These are phyloP conservation scores for Oscheius sp. DNA, from an alignment of 2,888 invertebrate species.

Conservation along the genomic window DNA sequence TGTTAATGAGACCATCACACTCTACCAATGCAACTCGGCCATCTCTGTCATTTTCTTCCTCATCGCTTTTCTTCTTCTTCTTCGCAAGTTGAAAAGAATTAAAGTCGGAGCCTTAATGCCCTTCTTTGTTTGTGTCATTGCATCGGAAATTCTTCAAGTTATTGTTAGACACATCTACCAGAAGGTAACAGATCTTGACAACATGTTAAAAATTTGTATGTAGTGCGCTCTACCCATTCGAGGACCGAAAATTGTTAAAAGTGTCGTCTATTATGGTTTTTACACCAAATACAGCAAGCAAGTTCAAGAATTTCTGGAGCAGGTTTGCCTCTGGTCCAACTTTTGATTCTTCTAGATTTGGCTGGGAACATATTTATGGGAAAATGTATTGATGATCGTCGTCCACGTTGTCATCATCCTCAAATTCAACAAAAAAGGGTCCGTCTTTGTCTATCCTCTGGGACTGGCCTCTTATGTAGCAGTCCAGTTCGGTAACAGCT, in stretches of 20 bases:
- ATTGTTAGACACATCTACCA: constrained; percentile 1
- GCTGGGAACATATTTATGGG: not conserved
- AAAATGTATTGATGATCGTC: not conserved
- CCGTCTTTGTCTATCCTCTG: not conserved
- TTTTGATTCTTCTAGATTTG: not conserved
- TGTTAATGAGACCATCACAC: not conserved
- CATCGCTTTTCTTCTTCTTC: not conserved
- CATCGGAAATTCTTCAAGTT: not conserved
- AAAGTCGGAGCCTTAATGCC: not conserved
- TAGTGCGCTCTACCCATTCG: constrained; percentile 13
- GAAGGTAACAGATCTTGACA: constrained; percentile 9
- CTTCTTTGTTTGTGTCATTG: not conserved
- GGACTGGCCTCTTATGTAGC: not conserved
- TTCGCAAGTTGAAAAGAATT: not conserved
- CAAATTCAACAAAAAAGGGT: not conserved
- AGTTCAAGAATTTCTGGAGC: not conserved
- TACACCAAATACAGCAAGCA: not conserved
- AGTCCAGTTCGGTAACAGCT: not conserved
- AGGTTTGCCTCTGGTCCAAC: not conserved
- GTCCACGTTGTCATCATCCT: not conserved
- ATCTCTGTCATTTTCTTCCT: not conserved
- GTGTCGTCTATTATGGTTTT: constrained; percentile 6
- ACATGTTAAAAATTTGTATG: not conserved
- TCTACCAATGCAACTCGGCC: constrained; percentile 5
- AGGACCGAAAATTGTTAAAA: not conserved